Evolutionary conservation across 2,797 vertebrate genomes (phyloP), one percentile per base, ranked within the genome.

Genomic region (Coranthus polyacanthus): DNA sequence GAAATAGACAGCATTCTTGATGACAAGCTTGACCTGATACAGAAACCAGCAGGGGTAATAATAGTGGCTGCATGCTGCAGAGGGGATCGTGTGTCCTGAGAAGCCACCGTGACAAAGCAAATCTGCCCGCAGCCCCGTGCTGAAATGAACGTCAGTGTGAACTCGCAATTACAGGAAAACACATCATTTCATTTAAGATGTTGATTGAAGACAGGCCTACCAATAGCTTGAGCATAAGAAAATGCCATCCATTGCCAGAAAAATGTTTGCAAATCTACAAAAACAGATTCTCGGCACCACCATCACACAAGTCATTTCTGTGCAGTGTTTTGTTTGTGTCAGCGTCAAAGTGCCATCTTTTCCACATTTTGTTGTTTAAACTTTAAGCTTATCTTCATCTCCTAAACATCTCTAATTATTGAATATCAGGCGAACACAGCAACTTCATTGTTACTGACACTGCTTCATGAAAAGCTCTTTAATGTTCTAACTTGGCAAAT

Each of bases 31-130:
- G 77, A 39, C 74, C 77, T 68, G 80, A 85, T 58, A 56, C 52
- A 69, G 75, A 75, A 64, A 72, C 42, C 82, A 18, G 58, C 51
- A 3, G 66, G 71, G 52, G 32, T 39, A 26, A 32, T 53, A 60
- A 43, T 12, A 37, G 37, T 29, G 66, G 29, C 47, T 11, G 72
- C 56, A 16, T 29, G 51, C 68, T 24, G 71, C 7, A 1, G 22
- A 3, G 59, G 18, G 65, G 72, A 82, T 86, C 75, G 3, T 42
- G 69, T 84, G 59, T 89, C 79, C 54, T 0, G 22, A 50, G 78
- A 67, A 13, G 84, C 79, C 83, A 82, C 83, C 67, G 59, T 89
- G 91, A 92, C 88, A 46, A 45, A 54, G 88, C 88, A 87, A 65
- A 81, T 81, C 75, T 68, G 36, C 56, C 58, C 56, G 10, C 50